Base-by-base conservation (phyloP, 2,797 vertebrate genomes). In the Amazonetta brasiliensis region DNA sequence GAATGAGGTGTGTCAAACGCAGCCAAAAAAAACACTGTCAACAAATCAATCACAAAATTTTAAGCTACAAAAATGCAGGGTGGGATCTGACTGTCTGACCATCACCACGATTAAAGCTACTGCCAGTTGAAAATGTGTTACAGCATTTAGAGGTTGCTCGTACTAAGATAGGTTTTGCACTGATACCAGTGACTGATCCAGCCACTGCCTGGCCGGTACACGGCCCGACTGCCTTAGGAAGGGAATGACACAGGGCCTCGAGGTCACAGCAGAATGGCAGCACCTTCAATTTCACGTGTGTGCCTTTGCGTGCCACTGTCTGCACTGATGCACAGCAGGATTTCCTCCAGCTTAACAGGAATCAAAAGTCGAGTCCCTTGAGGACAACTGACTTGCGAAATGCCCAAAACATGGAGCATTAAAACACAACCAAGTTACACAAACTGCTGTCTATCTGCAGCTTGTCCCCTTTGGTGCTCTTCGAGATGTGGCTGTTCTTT, bases 281-380 rank as follows among this genome's bases (percentile, higher is more conserved):
- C 66, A 59, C 35, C n/a, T 59, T 28, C 84, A 6, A 0, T 5
- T 26, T 35, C 60, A 39, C 2, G 3, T 1, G 25, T n/a, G 0
- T 3, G 58, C 41, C 5, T 19, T 41, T 5, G 66, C 0, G 7
- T 43, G 55, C 30, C 33, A 3, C 25, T 44, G 48, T 7, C 60
- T 16, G 74, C 31, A 6, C 50, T 13, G 23, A 9, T 16, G 12
- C 63, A 10, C 1, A 12, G 59, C 54, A 39, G 9, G 13, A 35
- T 7, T 52, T 59, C 68, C 18, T 37, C 20, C 71, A 23, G 2
- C 37, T 8, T 5, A 18, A 28, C 4, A 0, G 3, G 43, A 30
- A n/a, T 14, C n/a, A 23, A 25, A 68, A 85, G 63, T 43, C 68
- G 52, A 41, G 48, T 28, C 63, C 63, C 41, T 13, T 11, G 31